phyloP scores from a whole-genome alignment of 2,113 vertebrate genomes.

The Fulica atra region DNA sequence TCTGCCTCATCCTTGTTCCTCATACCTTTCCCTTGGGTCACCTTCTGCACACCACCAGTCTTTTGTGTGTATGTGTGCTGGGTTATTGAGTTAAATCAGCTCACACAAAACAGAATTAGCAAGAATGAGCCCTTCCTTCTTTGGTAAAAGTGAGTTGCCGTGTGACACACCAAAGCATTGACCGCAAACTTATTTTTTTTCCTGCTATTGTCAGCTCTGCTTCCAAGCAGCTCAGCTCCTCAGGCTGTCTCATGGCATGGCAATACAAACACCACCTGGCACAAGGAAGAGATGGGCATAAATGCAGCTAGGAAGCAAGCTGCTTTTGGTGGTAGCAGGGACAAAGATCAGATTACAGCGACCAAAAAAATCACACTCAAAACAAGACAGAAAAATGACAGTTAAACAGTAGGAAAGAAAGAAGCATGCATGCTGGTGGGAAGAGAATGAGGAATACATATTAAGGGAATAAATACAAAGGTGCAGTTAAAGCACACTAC shows the following conservation, averaged over 20 bases:
- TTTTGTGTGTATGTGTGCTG: neutral
- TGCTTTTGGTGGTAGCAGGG: neutral
- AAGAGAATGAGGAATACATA: neutral
- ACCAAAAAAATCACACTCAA: neutral
- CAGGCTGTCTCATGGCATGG: neutral
- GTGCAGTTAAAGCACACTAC: neutral
- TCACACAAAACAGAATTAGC: neutral
- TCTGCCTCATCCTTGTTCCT: neutral
- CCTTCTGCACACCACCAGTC: neutral
- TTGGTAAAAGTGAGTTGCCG: neutral
- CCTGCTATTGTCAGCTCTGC: neutral
- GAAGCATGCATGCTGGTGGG: neutral
- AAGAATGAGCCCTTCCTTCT: neutral
- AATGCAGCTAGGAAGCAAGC: neutral
- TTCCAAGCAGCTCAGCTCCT: neutral
- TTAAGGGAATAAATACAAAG: neutral
- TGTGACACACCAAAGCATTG: neutral
- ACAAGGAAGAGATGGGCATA: neutral
- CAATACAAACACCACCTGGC: neutral
- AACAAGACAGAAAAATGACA: neutral
- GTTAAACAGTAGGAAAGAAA: neutral
- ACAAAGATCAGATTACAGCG: neutral
- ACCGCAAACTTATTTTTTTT: neutral
- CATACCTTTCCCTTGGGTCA: neutral
- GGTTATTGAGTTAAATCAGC: neutral